Evolutionary conservation across 92 coral and sea anemone genomes (phyloP).

Genomic region (Nematostella vectensis): DNA sequence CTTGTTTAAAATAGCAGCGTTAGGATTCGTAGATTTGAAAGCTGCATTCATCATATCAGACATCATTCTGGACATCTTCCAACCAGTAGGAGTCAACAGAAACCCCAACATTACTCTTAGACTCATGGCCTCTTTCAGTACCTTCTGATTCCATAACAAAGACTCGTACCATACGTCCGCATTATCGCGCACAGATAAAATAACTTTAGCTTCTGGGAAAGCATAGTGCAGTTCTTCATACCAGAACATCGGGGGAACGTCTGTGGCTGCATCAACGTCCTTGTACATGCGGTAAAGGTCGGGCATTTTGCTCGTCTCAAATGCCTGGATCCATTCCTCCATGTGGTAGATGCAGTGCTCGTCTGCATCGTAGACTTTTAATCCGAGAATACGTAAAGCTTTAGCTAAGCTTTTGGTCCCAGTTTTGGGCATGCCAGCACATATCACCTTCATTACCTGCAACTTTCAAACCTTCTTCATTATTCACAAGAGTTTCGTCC

Average conservation of each 20-base stretch:
- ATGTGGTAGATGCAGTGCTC: slow-evolving; percentile 22
- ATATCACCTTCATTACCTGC: slow-evolving; percentile 21
- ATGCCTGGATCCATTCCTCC: slow-evolving; percentile 16
- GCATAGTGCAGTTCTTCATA: slow-evolving; percentile 27
- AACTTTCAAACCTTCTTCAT: no score
- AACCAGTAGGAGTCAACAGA: not conserved
- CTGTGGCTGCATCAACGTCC: slow-evolving; percentile 30
- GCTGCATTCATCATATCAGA: not conserved
- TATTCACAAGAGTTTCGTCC: no score
- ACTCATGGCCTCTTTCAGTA: not conserved
- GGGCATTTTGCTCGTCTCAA: slow-evolving; percentile 6
- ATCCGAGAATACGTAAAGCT: slow-evolving; percentile 31
- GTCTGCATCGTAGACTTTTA: slow-evolving; percentile 18
- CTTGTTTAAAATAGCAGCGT: not conserved
- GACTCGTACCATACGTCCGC: slow-evolving; percentile 32
- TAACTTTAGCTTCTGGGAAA: slow-evolving; percentile 28
- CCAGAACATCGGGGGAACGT: slow-evolving; percentile 18
- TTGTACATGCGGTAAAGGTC: slow-evolving; percentile 25
- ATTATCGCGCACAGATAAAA: slow-evolving; percentile 31
- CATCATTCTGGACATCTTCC: not conserved
- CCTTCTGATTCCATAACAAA: not conserved
- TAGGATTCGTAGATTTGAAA: not conserved
- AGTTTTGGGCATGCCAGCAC: slow-evolving; percentile 46
- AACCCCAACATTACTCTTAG: not conserved
- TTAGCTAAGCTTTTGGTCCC: slow-evolving; percentile 33